Conservation (phyloP, 2,113 vertebrate genomes). For the Erinaceus europaeus region DNA sequence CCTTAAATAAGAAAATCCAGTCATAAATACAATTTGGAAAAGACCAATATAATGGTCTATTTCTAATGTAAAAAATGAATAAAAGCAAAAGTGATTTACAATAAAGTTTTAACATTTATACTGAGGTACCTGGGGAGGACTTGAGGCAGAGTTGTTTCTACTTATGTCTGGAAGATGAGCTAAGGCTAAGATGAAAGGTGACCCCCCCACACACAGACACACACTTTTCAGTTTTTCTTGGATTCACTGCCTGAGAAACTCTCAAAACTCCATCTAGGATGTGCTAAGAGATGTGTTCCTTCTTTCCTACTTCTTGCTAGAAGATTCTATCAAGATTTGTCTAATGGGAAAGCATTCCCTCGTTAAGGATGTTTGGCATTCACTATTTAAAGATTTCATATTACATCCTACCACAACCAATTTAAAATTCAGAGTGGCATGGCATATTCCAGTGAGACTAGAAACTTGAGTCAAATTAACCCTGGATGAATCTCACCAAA, state of each 20-base stretch:
- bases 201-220: too few species aligned
- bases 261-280: background rate
- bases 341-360: background rate
- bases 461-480: background rate
- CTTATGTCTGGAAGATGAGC: background rate
- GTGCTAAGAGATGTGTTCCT: background rate
- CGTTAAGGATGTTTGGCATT: background rate
- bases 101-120: too few species aligned
- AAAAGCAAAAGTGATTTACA: background rate
- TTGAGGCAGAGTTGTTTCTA: background rate
- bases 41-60: background rate
- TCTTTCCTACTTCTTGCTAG: background rate
- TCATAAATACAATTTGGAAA: background rate
- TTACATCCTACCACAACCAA: background rate
- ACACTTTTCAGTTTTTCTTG: too few species aligned
- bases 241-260: background rate
- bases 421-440: background rate
- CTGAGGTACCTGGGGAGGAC: too few species aligned
- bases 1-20: background rate
- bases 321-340: background rate
- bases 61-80: background rate
- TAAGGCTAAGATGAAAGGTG: background rate
- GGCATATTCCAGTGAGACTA: background rate
- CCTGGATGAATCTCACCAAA: background rate
- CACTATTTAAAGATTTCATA: constrained; percentile 12